Conservation (phyloP, 2,797 vertebrate genomes). For the Pogoniulus pusillus region DNA sequence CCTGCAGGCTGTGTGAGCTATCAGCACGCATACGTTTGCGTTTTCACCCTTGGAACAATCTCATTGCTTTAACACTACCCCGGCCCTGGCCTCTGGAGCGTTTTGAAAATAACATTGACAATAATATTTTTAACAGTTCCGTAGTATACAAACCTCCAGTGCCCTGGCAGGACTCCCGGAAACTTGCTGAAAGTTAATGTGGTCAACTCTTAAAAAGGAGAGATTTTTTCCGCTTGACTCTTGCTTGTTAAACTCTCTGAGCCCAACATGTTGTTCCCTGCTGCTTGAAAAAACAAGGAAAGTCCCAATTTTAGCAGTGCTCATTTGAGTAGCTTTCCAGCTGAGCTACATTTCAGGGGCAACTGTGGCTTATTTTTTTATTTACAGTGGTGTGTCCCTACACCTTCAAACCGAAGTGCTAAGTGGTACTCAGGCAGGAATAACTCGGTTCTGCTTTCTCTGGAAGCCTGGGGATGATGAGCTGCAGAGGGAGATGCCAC, state of each 20-base stretch:
- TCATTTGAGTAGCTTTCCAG: slow-evolving; percentile 52
- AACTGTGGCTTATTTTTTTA: background rate
- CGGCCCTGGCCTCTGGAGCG: slow-evolving; percentile 37
- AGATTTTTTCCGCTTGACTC: slow-evolving; percentile 68
- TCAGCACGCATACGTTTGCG: background rate
- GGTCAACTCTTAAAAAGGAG: slow-evolving; percentile 67
- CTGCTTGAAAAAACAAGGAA: slow-evolving; percentile 66
- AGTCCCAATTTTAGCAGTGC: slow-evolving; percentile 60
- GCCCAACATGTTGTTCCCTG: slow-evolving; percentile 56
- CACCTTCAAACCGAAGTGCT: background rate
- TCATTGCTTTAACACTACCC: slow-evolving; percentile 38
- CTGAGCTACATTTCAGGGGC: background rate
- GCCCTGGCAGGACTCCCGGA: slow-evolving; percentile 68
- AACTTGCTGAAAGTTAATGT: slow-evolving; percentile 69
- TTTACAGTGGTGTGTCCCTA: background rate
- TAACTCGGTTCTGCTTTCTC: background rate
- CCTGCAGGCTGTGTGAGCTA: background rate
- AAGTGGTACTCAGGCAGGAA: background rate
- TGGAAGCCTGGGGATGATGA: background rate
- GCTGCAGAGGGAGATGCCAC: background rate
- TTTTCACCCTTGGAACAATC: slow-evolving; percentile 6
- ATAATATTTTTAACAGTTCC: slow-evolving; percentile 73
- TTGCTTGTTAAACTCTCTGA: slow-evolving; percentile 63
- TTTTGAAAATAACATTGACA: slow-evolving; percentile 63
- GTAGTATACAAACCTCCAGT: slow-evolving; percentile 63